Base-by-base conservation (phyloP, 2,797 vertebrate species). In the Thripadectes ignobilis region DNA sequence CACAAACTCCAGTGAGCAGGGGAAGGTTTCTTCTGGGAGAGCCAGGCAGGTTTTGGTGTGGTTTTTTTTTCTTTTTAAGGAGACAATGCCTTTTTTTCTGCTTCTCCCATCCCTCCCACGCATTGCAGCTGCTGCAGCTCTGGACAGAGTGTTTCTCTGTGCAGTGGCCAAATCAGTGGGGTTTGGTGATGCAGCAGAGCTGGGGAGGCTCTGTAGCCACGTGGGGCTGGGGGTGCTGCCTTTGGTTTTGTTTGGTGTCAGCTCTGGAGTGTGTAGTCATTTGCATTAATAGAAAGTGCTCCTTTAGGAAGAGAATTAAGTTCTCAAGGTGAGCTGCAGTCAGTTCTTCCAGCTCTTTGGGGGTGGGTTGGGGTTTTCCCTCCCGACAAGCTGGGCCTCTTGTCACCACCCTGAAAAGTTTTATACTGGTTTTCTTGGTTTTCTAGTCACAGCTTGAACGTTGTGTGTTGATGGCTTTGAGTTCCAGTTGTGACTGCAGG, bases 201-300 rank as follows among this genome's bases (percentile, higher is more conserved):
- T 30, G 1, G 4, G 6, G 71, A 21, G 85, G 26, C 27, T 29
- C 68, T 14, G 62, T 14, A 9, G 54, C 41, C 83, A 76, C 4
- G 7, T 55, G 89, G 74, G 1, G 49, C 49, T 88, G 59, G 0
- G 29, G 13, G 71, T 49, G 78, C 59, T 57, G 73, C 20, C 0
- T 29, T 58, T 48, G 8, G 91, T 74, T 73, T 73, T 72, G 58
- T 75, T 71, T 34, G 88, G 81, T 66, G 65, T 9, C 67, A 45
- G 92, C 72, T 2, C 72, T 38, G 51, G 19, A 10, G 2, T 63
- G 59, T 61, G 73, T 51, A 58, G 52, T 59, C 6, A 59, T 80
- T 74, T 71, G 89, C 77, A 67, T 93, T 85, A 82, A 10, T 46
- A 92, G 68, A 82, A 83, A 65, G 67, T 67, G 30, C 41, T 91